Percentiles rank a stretch among this genome's conserved stretches.
These are phyloP conservation scores for Solenodon paradoxus DNA, from an alignment of 2,113 vertebrate species.

Conservation along the genomic window DNA sequence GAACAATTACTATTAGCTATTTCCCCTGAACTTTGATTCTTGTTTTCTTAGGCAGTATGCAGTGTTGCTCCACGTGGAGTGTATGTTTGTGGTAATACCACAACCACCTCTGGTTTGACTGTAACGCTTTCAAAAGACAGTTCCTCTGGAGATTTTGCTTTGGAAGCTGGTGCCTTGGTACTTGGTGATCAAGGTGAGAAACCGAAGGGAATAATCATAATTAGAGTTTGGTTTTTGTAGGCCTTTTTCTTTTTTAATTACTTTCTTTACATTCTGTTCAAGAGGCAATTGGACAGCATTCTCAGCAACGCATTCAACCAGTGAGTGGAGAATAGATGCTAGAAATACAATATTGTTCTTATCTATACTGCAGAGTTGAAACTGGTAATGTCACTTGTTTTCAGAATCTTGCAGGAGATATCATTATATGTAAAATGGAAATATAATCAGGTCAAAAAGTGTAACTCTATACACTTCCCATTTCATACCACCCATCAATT, in stretches of 20 bases:
- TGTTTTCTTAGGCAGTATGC: conserved; percentile 89
- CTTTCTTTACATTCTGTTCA: conserved; percentile 24
- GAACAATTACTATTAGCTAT: background rate
- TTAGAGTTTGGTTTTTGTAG: background rate
- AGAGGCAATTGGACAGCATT: background rate
- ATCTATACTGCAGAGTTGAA: conserved; percentile 23
- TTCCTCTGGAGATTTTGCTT: conserved; percentile 93
- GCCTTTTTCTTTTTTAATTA: background rate
- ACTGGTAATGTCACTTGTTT: background rate
- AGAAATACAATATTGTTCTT: background rate
- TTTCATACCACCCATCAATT: background rate
- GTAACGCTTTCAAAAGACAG: conserved; percentile 94
- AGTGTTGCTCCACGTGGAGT: conserved; percentile 95
- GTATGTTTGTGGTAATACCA: conserved; percentile 98
- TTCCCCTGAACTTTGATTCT: background rate
- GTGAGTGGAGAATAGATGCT: background rate
- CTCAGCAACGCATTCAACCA: no score
- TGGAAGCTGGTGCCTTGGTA: conserved; percentile 97
- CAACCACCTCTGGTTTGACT: conserved; percentile 94
- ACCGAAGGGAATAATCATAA: background rate
- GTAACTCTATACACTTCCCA: background rate
- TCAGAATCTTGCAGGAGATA: background rate
- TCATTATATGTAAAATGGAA: background rate
- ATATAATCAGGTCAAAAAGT: background rate
- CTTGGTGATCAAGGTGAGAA: conserved; percentile 96